phyloP scores from a whole-genome alignment of 2,113 vertebrate species.

The Mesocricetus auratus region DNA sequence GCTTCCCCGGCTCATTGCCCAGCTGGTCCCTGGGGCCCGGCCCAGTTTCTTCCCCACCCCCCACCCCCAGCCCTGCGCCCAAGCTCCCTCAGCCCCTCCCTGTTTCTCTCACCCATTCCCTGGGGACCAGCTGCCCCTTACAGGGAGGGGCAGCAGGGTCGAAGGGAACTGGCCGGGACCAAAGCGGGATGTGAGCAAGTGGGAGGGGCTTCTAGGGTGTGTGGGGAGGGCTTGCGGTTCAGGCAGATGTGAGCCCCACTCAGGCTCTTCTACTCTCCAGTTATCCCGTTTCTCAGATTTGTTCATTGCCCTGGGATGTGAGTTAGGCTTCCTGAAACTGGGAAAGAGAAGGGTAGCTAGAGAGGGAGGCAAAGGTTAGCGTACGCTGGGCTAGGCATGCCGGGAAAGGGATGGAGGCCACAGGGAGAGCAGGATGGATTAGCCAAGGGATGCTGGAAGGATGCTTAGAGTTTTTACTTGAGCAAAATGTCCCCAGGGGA shows the following conservation, averaged over 20 bases:
- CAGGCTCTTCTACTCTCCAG: not conserved
- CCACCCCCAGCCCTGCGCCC: conserved; percentile 75
- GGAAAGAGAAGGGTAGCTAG: not conserved
- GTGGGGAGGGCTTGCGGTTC: too few relatives aligned
- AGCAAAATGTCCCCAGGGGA: conserved; percentile 34
- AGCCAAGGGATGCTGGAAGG: not conserved
- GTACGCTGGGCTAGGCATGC: too few relatives aligned
- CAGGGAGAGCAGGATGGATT: not conserved
- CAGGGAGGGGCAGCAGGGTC: not conserved
- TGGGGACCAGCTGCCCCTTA: conserved; percentile 64
- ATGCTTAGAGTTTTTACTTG: not conserved
- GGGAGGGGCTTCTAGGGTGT: not conserved
- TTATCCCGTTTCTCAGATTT: conserved; percentile 48
- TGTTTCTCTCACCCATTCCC: conserved; percentile 39
- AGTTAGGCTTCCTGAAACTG: not conserved
- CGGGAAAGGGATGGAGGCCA: not conserved
- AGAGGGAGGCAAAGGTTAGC: not conserved
- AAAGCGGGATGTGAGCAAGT: not conserved
- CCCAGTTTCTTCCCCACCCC: conserved; percentile 82
- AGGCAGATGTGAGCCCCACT: not conserved
- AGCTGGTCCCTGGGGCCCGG: conserved; percentile 84
- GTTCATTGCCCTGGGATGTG: not conserved
- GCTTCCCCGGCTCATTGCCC: conserved; percentile 85
- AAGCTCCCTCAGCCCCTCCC: conserved; percentile 54
- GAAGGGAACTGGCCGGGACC: not conserved